phyloP scores from a whole-genome alignment of 2,888 invertebrate genomes.

The Clepsis dumicolana region DNA sequence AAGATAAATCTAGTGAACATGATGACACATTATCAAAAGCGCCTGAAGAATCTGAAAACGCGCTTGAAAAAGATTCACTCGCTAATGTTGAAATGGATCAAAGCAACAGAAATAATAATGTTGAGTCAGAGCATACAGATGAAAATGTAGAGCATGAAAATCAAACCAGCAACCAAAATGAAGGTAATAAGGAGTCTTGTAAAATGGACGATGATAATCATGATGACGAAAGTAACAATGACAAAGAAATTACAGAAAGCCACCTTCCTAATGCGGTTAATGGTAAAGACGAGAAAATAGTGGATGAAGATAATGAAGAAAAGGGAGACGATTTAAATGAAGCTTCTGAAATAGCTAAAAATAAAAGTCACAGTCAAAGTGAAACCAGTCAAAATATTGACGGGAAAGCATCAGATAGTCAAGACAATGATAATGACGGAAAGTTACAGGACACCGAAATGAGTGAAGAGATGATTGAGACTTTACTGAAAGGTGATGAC shows the following conservation, averaged over 20 bases:
- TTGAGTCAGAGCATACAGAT: slow-evolving; percentile 9
- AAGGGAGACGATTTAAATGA: slow-evolving; percentile 31
- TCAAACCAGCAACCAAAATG: slow-evolving; percentile 21
- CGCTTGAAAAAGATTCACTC: background rate
- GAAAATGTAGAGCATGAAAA: slow-evolving; percentile 35
- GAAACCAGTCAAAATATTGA: background rate
- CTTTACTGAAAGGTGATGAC: slow-evolving; percentile 66
- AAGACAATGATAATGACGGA: slow-evolving; percentile 49
- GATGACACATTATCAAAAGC: slow-evolving; percentile 21
- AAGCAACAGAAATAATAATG: slow-evolving; percentile 46
- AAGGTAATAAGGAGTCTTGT: slow-evolving; percentile 23
- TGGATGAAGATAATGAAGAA: slow-evolving; percentile 19
- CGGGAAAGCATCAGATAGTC: slow-evolving; percentile 40
- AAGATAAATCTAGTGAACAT: slow-evolving; percentile 34
- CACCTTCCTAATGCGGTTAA: slow-evolving; percentile 14
- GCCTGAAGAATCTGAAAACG: slow-evolving; percentile 4
- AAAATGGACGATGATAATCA: slow-evolving; percentile 40
- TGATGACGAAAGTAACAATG: slow-evolving; percentile 33
- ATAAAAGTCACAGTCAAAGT: slow-evolving; percentile 36
- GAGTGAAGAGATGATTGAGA: slow-evolving; percentile 73
- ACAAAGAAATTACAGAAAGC: slow-evolving; percentile 4
- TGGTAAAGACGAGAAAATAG: slow-evolving; percentile 19
- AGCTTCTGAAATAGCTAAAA: slow-evolving; percentile 30
- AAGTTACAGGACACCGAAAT: slow-evolving; percentile 66
- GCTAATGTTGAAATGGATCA: slow-evolving; percentile 22